Evolutionary conservation across 2,888 invertebrate genomes (phyloP).

Genomic region (Macrosiphum euphorbiae): DNA sequence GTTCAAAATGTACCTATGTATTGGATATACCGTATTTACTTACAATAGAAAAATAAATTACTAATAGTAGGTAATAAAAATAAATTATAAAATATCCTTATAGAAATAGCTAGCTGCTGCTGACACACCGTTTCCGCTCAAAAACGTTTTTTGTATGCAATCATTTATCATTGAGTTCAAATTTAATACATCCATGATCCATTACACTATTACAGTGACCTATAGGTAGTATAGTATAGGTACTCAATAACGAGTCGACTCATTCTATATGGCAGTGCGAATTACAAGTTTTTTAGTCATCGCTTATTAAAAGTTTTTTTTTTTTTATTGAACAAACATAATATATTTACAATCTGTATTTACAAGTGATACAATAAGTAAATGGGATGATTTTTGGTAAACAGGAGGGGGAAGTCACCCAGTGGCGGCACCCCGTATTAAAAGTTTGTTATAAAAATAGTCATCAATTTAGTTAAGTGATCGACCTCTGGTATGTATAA

Average conservation of each 20-base stretch:
- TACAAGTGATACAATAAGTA: no score
- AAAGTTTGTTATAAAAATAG: background rate
- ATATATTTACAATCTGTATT: no score
- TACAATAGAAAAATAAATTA: constrained; percentile 2
- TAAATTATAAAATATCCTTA: background rate
- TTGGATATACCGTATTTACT: background rate
- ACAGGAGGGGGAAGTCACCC: no score
- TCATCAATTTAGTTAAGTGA: no score
- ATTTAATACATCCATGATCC: background rate
- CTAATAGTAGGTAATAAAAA: background rate
- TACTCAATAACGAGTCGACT: background rate
- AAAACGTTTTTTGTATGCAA: background rate
- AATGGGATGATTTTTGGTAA: no score
- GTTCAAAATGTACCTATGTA: no score
- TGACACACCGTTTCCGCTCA: background rate
- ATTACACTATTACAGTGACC: background rate
- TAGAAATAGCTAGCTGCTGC: background rate
- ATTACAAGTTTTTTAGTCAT: background rate
- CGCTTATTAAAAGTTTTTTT: background rate
- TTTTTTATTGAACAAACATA: no score
- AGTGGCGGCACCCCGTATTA: no score
- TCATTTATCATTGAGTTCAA: background rate
- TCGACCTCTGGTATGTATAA: no score
- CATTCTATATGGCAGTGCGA: background rate
- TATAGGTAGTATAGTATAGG: no score